phyloP scores from a whole-genome alignment of 1,140 invertebrate species.

The Megathymus violae region DNA sequence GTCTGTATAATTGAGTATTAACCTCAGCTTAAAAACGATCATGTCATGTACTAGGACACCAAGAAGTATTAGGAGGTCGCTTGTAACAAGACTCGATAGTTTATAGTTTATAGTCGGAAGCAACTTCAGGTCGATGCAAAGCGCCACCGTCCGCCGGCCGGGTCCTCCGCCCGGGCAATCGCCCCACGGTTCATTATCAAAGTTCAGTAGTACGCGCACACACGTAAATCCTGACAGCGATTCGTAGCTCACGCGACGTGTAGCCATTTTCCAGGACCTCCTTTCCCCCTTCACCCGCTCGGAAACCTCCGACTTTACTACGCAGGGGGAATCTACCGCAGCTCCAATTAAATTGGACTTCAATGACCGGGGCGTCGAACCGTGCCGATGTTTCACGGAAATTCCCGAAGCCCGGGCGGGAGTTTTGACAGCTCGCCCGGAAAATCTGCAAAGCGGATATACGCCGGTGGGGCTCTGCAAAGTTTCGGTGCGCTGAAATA shows the following conservation, averaged over 20 bases:
- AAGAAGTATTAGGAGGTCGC: conserved; percentile 40
- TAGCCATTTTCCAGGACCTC: conserved; percentile 38
- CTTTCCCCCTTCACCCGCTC: conserved; percentile 29
- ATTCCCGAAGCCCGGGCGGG: conserved; percentile 57
- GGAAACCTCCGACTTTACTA: conserved; percentile 8
- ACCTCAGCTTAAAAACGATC: conserved; percentile 34
- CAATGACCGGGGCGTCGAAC: conserved; percentile 50
- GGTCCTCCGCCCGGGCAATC: conserved; percentile 64
- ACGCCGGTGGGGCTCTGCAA: conserved; percentile 22
- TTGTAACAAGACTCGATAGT: conserved; percentile 39
- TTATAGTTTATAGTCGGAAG: conserved; percentile 46
- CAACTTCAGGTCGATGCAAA: conserved; percentile 62
- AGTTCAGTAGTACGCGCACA: conserved; percentile 77
- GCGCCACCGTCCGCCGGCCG: too few species aligned
- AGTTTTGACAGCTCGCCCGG: conserved; percentile 68
- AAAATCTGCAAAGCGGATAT: conserved; percentile 65
- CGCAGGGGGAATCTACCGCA: conserved; percentile 35
- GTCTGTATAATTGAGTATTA: conserved; percentile 24
- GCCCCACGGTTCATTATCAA: conserved; percentile 79
- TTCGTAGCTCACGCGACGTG: conserved; percentile 34
- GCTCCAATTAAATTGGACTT: conserved; percentile 50
- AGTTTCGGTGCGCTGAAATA: conserved; percentile 9
- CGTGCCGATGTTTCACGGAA: conserved; percentile 57
- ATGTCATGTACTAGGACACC: conserved; percentile 47
- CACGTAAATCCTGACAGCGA: conserved; percentile 36